Percentiles rank a stretch among this genome's conserved stretches.
Evolutionary conservation across 1,140 invertebrate species (phyloP).

Genomic region (Platyscapa corneri): DNA sequence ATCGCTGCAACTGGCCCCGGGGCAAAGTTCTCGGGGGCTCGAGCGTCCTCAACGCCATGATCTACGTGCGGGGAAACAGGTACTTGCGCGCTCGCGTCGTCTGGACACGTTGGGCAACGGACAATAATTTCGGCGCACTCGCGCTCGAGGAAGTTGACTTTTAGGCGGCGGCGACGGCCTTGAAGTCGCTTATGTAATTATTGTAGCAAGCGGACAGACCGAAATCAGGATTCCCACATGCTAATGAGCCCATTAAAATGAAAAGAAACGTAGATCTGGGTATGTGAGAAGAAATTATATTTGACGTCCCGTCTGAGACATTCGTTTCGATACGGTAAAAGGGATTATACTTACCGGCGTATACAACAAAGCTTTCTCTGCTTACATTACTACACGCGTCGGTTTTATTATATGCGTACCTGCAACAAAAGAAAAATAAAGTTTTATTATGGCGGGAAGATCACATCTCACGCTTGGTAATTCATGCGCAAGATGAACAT

Average conservation of each 20-base stretch:
- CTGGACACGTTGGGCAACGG: neutral
- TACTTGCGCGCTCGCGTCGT: conserved; percentile 34
- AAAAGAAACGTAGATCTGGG: neutral
- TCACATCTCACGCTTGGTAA: too few species aligned
- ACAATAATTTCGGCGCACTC: neutral
- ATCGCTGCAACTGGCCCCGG: conserved; percentile 90
- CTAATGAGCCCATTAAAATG: neutral
- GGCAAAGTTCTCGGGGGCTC: conserved; percentile 94
- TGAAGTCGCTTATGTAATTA: neutral
- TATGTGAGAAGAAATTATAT: neutral
- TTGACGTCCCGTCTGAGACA: neutral
- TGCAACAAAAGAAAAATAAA: neutral
- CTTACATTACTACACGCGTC: neutral
- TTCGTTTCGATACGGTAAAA: neutral
- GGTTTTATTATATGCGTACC: neutral
- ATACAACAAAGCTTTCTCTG: neutral
- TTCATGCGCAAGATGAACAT: too few species aligned
- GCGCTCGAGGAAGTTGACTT: neutral
- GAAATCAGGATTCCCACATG: neutral
- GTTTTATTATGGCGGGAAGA: neutral
- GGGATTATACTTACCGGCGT: neutral
- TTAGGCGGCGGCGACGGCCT: neutral
- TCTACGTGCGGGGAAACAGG: conserved; percentile 94
- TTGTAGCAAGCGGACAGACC: neutral
- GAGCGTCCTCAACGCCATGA: conserved; percentile 95